Evolutionary conservation across 1,140 invertebrate species (phyloP).

Genomic region (Aphelinus atriplicis): DNA sequence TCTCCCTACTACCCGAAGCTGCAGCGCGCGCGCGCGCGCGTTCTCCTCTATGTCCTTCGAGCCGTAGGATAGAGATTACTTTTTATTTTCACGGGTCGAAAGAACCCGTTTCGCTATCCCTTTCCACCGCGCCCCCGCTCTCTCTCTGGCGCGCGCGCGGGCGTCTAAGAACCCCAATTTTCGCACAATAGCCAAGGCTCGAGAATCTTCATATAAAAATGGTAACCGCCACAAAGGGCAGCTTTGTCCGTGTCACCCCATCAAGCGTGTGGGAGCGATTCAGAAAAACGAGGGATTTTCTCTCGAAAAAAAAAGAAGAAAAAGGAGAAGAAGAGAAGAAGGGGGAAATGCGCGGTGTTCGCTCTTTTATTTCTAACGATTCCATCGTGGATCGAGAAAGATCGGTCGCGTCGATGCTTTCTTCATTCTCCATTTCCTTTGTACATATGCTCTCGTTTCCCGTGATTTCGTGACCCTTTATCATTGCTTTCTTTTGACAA

Average conservation of each 20-base stretch:
- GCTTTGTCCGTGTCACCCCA: conserved; percentile 58
- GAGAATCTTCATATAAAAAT: conserved; percentile 60
- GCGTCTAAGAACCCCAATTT: conserved; percentile 55
- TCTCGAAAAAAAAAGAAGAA: conserved; percentile 39
- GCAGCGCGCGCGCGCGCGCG: neutral
- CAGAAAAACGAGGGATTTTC: conserved; percentile 54
- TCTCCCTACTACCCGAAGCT: conserved; percentile 5
- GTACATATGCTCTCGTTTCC: neutral
- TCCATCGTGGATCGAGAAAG: conserved; percentile 47
- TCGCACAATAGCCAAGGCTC: conserved; percentile 58
- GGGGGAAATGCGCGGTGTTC: conserved; percentile 16
- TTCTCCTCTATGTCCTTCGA: conserved; percentile 31
- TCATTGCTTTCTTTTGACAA: neutral
- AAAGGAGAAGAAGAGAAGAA: neutral
- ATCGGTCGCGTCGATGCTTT: conserved; percentile 26
- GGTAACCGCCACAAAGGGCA: conserved; percentile 51
- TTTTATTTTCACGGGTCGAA: conserved; percentile 54
- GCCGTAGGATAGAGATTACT: conserved; percentile 45
- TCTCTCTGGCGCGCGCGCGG: conserved; percentile 5
- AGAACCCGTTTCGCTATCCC: conserved; percentile 56
- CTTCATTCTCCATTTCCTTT: neutral
- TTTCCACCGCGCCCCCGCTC: conserved; percentile 51
- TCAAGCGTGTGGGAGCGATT: conserved; percentile 46
- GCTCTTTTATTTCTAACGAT: conserved; percentile 43
- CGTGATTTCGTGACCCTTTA: conserved; percentile 9